These are phyloP conservation scores for Trematocara variabile DNA, from an alignment of 2,113 vertebrate genomes.

Conservation along the genomic window DNA sequence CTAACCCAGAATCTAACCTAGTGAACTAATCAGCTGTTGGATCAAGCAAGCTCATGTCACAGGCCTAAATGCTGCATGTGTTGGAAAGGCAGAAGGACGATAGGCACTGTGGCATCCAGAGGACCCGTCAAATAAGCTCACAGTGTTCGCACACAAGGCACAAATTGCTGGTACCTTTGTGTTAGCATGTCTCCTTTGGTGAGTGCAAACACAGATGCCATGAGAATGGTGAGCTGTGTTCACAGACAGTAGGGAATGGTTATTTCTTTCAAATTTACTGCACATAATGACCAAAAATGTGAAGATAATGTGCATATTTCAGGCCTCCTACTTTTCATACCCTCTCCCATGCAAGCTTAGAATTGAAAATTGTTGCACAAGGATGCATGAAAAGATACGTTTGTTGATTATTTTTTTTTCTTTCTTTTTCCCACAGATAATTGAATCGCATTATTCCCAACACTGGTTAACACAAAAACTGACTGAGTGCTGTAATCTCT, in stretches of 20 bases:
- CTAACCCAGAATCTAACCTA: not conserved
- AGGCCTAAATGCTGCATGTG: not conserved
- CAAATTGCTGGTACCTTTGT: not conserved
- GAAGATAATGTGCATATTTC: not conserved
- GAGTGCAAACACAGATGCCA: not conserved
- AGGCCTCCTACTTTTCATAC: not conserved
- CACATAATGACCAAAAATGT: not conserved
- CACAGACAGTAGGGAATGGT: not conserved
- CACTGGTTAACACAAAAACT: not conserved
- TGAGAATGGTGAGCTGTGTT: not conserved
- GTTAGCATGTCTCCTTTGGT: not conserved
- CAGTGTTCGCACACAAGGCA: not conserved
- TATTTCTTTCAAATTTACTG: not conserved
- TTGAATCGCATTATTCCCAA: not conserved
- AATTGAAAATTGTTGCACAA: not conserved
- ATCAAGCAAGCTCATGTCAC: not conserved
- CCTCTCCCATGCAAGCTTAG: not conserved
- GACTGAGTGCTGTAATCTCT: not conserved
- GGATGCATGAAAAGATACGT: not conserved
- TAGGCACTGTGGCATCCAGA: not conserved
- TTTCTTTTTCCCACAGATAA: not conserved
- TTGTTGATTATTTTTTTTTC: not conserved
- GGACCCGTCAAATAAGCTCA: not conserved
- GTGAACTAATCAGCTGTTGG: not conserved
- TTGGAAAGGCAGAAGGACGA: not conserved